Conservation (phyloP, 2,113 vertebrate genomes). For the Psilopogon haemacephalus region DNA sequence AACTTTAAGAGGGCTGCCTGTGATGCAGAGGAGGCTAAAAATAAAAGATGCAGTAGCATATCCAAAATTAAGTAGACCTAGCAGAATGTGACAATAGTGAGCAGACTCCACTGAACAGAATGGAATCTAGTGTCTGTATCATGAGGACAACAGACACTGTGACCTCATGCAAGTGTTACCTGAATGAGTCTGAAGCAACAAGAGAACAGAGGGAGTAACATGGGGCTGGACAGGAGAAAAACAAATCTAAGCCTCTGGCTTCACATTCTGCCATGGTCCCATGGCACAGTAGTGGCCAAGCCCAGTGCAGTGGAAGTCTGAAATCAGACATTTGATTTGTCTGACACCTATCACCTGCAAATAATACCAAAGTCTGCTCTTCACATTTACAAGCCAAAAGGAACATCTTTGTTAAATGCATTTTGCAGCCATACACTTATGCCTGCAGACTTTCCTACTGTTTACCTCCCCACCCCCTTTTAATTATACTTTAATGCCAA, state of each 20-base stretch:
- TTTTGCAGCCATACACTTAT: not conserved
- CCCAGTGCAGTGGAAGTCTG: not conserved
- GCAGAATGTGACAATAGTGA: fast-evolving
- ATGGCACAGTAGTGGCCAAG: not conserved
- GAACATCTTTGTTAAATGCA: not conserved
- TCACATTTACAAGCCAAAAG: not conserved
- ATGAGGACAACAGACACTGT: not conserved
- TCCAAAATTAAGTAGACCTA: not conserved
- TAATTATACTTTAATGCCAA: not conserved
- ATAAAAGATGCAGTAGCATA: too few species aligned
- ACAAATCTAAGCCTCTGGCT: not conserved
- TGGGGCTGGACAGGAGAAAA: fast-evolving
- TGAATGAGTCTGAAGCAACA: not conserved
- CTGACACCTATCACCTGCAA: not conserved
- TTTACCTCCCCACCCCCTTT: not conserved
- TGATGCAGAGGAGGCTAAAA: not conserved
- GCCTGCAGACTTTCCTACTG: not conserved
- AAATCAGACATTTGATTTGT: not conserved
- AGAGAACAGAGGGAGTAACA: not conserved
- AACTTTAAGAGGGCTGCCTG: not conserved
- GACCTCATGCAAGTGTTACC: not conserved
- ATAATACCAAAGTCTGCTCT: not conserved
- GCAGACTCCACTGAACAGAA: not conserved
- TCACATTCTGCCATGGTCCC: not conserved
- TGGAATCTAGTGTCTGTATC: not conserved